Percentiles rank a stretch among this genome's conserved stretches.
These are phyloP conservation scores for Philopotamus ludificatus DNA, from an alignment of 1,140 invertebrate species.

Conservation along the genomic window DNA sequence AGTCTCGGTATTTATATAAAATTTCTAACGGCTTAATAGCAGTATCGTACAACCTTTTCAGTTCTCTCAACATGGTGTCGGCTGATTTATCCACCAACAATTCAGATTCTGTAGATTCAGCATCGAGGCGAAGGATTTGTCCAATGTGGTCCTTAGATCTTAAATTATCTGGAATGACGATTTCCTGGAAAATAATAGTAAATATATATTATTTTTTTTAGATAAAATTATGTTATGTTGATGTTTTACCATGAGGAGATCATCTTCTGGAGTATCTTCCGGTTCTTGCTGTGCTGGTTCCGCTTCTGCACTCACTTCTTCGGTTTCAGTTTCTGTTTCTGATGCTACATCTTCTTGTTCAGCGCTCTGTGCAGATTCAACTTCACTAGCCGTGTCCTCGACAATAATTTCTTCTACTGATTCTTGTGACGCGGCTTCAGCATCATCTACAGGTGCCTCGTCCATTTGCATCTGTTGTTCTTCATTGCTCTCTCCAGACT, in stretches of 20 bases:
- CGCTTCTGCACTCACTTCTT: slow-evolving; percentile 2
- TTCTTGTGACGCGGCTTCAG: slow-evolving; percentile 20
- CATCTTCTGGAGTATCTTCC: slow-evolving; percentile 57
- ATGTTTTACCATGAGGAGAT: slow-evolving; percentile 57
- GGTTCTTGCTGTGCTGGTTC: slow-evolving; percentile 39
- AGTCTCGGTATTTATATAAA: slow-evolving; percentile 87
- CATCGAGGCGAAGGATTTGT: slow-evolving; percentile 76
- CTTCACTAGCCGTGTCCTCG: slow-evolving; percentile 5
- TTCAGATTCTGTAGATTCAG: slow-evolving; percentile 71
- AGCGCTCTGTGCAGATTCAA: slow-evolving; percentile 35
- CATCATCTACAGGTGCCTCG: slow-evolving; percentile 26
- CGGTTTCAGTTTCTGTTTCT: neutral
- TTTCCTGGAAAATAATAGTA: slow-evolving; percentile 52
- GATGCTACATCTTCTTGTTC: slow-evolving; percentile 44
- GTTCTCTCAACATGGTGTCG: slow-evolving; percentile 76
- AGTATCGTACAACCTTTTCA: slow-evolving; percentile 84
- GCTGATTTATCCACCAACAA: slow-evolving; percentile 70
- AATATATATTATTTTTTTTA: neutral
- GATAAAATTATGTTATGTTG: neutral
- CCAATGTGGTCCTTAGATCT: slow-evolving; percentile 78
- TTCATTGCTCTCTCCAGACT: slow-evolving; percentile 32
- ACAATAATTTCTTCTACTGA: slow-evolving; percentile 41
- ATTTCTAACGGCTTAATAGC: slow-evolving; percentile 88
- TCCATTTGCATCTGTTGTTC: no score
- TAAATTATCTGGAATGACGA: slow-evolving; percentile 73